phyloP scores from a whole-genome alignment of 1,140 invertebrate species.

The Bombus waltoni region DNA sequence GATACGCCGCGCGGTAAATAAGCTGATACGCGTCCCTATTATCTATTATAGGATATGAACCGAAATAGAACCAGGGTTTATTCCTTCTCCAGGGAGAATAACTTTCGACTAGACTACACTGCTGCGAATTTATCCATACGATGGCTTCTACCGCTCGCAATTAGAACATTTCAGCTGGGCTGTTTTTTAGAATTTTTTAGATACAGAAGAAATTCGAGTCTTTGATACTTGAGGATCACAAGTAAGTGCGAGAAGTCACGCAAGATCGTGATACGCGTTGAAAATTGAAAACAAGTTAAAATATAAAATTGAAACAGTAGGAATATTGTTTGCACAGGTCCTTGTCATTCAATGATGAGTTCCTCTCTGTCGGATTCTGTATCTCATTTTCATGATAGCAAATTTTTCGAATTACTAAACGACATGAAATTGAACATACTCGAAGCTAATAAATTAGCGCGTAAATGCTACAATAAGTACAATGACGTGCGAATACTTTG shows the following conservation, averaged over 20 bases:
- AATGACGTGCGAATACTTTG: not conserved
- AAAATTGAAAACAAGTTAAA: too few relatives aligned
- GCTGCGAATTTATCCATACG: not conserved
- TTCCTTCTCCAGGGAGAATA: conserved; percentile 29
- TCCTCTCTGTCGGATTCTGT: too few relatives aligned
- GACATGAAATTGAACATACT: too few relatives aligned
- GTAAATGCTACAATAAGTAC: not conserved
- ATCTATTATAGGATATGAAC: conserved; percentile 37
- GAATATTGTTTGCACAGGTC: too few relatives aligned
- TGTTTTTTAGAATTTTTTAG: too few relatives aligned
- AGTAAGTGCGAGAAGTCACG: too few relatives aligned
- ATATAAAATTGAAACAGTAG: too few relatives aligned
- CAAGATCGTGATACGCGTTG: too few relatives aligned
- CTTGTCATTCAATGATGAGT: too few relatives aligned
- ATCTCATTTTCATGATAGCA: too few relatives aligned
- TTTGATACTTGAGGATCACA: too few relatives aligned
- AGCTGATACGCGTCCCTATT: conserved; percentile 45
- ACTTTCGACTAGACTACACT: not conserved
- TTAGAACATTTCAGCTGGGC: not conserved
- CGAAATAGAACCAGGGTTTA: conserved; percentile 31
- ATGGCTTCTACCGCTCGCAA: not conserved
- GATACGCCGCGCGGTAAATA: conserved; percentile 55
- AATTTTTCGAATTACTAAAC: not conserved
- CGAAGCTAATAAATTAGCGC: not conserved
- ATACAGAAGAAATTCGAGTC: too few relatives aligned